Evolutionary conservation across 2,797 vertebrate genomes (phyloP), one percentile per base, ranked within the genome.

Genomic region (Sternarchorhynchus goeldii): DNA sequence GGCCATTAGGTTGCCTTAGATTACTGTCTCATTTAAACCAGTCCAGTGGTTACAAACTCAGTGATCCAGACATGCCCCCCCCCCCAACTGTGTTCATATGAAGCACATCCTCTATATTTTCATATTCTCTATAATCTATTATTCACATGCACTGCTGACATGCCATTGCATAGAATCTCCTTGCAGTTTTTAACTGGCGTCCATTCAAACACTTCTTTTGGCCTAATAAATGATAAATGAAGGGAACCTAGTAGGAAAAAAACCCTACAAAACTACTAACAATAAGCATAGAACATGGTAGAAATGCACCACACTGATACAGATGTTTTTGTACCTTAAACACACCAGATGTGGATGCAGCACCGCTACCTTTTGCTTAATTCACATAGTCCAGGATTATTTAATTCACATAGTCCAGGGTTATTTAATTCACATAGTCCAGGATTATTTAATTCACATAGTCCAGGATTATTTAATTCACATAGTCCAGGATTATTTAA

Each of bases 81-180:
- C 4, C 4, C 20, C 29, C 7, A 18, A 50, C n/a, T 12, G 64
- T 34, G 71, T 36, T 5, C 14, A 12, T 59, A 16, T n/a, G 31
- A 66, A 45, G 17, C 64, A 55, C 34, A 70, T 1, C 0, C 75
- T 32, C 25, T n/a, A 18, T 68, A n/a, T 53, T 17, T 14, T 6
- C 31, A 62, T 20, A 32, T 73, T 5, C 59, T 69, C 62, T 16
- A 73, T 39, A 50, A 29, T 63, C 25, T 68, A 17, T 58, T 73
- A 66, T 73, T n/a, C 45, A 20, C 55, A 12, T 53, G 32, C 3
- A 18, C n/a, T 68, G 87, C 90, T 31, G 58, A 63, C 89, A 75
- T 91, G 50, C 75, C 39, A 66, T 74, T 87, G 90, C 90, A 88
- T 87, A 53, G 17, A 77, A 77, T 80, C 78, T 79, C 73, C 41